Evolutionary conservation across 2,797 vertebrate species (phyloP), one percentile per base, ranked within the genome.

Genomic region (Etheostoma perlongum): DNA sequence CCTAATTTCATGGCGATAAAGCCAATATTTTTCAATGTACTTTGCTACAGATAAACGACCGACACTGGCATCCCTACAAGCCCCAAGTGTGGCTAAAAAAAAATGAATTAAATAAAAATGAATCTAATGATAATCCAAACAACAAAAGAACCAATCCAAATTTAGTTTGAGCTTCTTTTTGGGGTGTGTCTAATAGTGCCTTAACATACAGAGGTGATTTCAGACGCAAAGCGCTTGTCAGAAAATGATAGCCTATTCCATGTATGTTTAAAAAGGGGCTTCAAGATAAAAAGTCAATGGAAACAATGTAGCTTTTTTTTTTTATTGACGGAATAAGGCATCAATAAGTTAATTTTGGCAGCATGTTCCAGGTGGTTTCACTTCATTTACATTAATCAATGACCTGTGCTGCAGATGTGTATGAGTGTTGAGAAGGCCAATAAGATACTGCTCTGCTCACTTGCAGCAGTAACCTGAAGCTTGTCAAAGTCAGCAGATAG

Each of bases 401-500:
- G 16, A 19, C 12, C 16, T 5, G 25, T 27, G n/a, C n/a, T 75
- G 58, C 53, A 21, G 54, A 74, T 36, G 33, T 10, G 9, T 36
- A 10, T 9, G 33, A 57, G 21, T 25, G 61, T 40, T 12, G 42
- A 59, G 18, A 21, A 57, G 62, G 33, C 27, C 40, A 54, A 25
- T 33, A 48, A 21, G 49, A 65, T 44, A 30, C 42, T 58, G 40
- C 69, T 67, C 74, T 60, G 72, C 61, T 66, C 58, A 33, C 33
- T 51, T 64, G 62, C 54, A 69, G 63, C 63, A 60, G 79, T 49
- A 82, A 81, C 63, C 66, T 60, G 66, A 83, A 76, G 60, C 49
- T 64, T 36, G 44, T 81, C 79, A 59, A 64, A 54, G 74, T 85
- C 85, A 79, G 78, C 80, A 72, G 64, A 68, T 40, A 57, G 61